Percentiles rank a stretch among this genome's conserved stretches.
These are phyloP conservation scores for Alectoris magna DNA, from an alignment of 2,797 vertebrate genomes.

Conservation along the genomic window DNA sequence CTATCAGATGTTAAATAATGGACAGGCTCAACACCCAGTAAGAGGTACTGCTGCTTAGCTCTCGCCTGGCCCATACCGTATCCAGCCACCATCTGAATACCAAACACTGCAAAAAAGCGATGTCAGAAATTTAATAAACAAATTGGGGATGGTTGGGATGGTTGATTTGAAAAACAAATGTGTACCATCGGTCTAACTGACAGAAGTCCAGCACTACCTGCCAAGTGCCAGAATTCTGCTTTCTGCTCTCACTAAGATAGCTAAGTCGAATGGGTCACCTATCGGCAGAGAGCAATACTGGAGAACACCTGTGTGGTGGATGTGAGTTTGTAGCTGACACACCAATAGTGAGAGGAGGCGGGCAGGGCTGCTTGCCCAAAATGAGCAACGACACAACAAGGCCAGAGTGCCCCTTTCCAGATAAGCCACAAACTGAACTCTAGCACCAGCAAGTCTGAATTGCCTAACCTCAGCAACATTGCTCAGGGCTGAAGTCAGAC, in stretches of 20 bases:
- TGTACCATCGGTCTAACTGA: neutral
- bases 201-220: neutral
- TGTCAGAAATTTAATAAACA: neutral
- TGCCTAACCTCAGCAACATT: neutral
- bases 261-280: accelerated
- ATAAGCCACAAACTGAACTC: neutral
- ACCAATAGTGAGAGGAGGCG: accelerated
- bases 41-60: neutral
- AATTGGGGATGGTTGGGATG: neutral
- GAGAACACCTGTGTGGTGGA: neutral
- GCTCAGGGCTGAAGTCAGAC: neutral
- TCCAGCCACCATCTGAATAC: neutral
- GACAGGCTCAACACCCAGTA: neutral
- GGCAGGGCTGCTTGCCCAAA: too few relatives aligned
- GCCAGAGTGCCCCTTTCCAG: neutral
- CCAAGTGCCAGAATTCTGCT: neutral
- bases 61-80: neutral
- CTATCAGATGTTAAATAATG: neutral
- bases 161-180: neutral
- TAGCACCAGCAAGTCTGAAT: neutral
- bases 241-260: neutral
- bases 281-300: accelerated
- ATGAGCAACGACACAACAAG: neutral
- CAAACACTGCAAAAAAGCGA: neutral
- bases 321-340: accelerated